Base-by-base conservation (phyloP, 2,888 invertebrate species). In the Nymphalis urticae region DNA sequence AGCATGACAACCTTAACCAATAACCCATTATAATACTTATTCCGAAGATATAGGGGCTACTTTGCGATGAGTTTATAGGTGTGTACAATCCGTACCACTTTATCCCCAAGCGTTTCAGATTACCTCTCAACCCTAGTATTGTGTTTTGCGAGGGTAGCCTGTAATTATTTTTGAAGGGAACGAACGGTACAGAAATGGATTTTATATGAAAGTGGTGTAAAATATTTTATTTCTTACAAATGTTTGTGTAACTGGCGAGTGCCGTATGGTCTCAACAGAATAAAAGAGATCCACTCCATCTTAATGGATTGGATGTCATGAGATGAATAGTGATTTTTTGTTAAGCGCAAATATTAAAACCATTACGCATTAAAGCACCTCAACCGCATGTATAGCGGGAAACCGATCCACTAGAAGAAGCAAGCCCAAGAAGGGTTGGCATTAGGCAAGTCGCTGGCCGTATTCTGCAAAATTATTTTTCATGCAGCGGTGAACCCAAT, bases 141-240 rank as follows among this genome's bases (percentile, higher is more conserved):
- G 54, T 72, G 63, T 66, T 60, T 62, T 47, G 64, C 56, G 63
- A 69, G 72, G 74, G 74, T 72, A 73, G 69, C 51, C 67, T 70
- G 73, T 75, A 75, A 73, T 70, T 73, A 74, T 75, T 76, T 74
- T 72, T 66, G 70, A 72, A 67, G 69, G 69, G 69, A 71, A 62
- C 53, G 27, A 59, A 59, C 13, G 32, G 53, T 24, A 56, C 54
- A 27, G 32, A 17, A 9, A 19, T 32, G 42, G 19, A 50, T 50
- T n/a, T 50, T 8, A 19, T 42, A 58, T 10, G 32, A n/a, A 17
- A n/a, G n/a, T 32, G 56, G 32, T n/a, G 56, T 56, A 32, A 56
- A 32, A 36, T 54, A 27, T 54, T 32, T 56, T 32, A 53, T 54
- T 56, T 32, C 32, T 56, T 6, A 17, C 2, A 53, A 53, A 24